Evolutionary conservation across 2,113 vertebrate species (phyloP).

Genomic region (Mustelus asterias): DNA sequence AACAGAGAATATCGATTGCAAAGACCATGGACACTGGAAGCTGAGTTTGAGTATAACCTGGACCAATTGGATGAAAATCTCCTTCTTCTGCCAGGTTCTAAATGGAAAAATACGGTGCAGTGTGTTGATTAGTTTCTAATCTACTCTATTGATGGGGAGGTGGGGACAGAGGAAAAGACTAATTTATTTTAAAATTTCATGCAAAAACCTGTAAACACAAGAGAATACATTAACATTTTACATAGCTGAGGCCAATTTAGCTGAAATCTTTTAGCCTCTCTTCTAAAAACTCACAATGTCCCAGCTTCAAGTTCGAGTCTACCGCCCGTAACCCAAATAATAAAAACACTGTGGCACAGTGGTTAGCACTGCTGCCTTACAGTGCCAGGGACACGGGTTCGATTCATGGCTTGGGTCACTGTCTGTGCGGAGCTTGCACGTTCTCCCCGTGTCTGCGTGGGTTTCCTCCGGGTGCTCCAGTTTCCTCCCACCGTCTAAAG

Average conservation of each 20-base stretch:
- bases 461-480: too few species aligned
- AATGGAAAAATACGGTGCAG: neutral
- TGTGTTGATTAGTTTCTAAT: neutral
- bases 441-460: too few species aligned
- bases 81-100: neutral
- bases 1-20: neutral
- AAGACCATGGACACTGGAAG: neutral
- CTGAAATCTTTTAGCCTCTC: neutral
- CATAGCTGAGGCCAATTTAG: neutral
- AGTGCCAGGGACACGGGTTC: too few species aligned
- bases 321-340: neutral
- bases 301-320: neutral
- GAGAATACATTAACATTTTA: neutral
- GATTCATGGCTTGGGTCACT: too few species aligned
- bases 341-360: too few species aligned
- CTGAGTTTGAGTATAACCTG: neutral
- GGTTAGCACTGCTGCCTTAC: too few species aligned
- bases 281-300: neutral
- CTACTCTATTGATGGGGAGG: neutral
- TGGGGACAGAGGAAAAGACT: neutral
- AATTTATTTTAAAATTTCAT: neutral
- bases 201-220: neutral
- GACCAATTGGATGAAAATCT: neutral
- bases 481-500: too few species aligned
- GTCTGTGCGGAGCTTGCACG: too few species aligned